Evolutionary conservation across 2,888 invertebrate genomes (phyloP).

Genomic region (Callimorpha dominula): DNA sequence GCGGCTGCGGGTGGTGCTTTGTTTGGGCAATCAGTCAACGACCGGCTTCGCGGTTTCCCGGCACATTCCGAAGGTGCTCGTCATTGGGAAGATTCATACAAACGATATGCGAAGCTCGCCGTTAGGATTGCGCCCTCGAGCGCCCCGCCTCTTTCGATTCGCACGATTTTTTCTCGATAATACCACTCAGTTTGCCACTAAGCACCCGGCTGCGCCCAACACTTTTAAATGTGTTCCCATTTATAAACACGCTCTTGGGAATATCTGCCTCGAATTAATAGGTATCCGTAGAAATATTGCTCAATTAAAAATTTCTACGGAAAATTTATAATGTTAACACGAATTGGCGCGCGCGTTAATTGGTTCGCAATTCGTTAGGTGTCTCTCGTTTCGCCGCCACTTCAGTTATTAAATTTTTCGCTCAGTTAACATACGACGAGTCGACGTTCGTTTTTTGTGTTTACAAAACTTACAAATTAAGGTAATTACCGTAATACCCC

Average conservation of each 20-base stretch:
- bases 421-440: slow-evolving; percentile 65
- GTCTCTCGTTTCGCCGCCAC: slow-evolving; percentile 42
- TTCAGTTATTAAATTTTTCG: slow-evolving; percentile 70
- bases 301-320: slow-evolving; percentile 64
- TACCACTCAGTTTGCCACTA: slow-evolving; percentile 33
- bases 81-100: slow-evolving; percentile 76
- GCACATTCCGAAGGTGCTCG: slow-evolving; percentile 69
- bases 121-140: slow-evolving; percentile 61
- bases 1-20: slow-evolving; percentile 57
- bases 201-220: slow-evolving; percentile 25
- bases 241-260: slow-evolving; percentile 47
- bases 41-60: slow-evolving; percentile 67
- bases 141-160: slow-evolving; percentile 50
- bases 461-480: slow-evolving; percentile 85
- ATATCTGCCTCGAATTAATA: slow-evolving; percentile 52
- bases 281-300: slow-evolving; percentile 56
- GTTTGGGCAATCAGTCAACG: slow-evolving; percentile 76
- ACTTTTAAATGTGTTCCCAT: slow-evolving; percentile 37
- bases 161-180: slow-evolving; percentile 56
- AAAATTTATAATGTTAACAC: slow-evolving; percentile 68
- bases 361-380: slow-evolving; percentile 55
- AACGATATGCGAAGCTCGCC: slow-evolving; percentile 72
- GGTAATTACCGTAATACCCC: slow-evolving; percentile 82
- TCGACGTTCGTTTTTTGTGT: slow-evolving; percentile 78
- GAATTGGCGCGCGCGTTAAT: slow-evolving; percentile 59